A percentile compares a stretch with the other conserved stretches of the same genome.
phyloP scores from a whole-genome alignment of 2,797 vertebrate species.

The Rhynchonycteris naso region DNA sequence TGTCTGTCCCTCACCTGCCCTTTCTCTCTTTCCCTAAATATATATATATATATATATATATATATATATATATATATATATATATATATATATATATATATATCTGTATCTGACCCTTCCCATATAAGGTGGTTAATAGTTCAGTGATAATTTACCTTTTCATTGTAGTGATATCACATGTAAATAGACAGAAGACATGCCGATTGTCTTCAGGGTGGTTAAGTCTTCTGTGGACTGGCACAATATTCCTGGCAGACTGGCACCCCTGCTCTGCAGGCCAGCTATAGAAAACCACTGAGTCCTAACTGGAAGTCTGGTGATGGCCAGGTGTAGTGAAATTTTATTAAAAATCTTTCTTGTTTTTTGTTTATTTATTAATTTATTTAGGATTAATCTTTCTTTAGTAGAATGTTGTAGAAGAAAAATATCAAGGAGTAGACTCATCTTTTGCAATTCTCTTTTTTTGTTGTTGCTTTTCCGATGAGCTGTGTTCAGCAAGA shows the following conservation, averaged over 20 bases:
- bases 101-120: too few relatives aligned
- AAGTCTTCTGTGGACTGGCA: too few relatives aligned
- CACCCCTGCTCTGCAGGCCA: too few relatives aligned
- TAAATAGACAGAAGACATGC: conserved; percentile 40
- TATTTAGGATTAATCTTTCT: conserved; percentile 68
- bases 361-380: conserved; percentile 20
- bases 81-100: too few relatives aligned
- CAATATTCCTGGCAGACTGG: too few relatives aligned
- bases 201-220: conserved; percentile 48
- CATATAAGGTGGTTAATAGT: too few relatives aligned
- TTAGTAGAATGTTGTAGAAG: conserved; percentile 56
- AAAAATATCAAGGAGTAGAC: conserved; percentile 51
- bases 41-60: too few relatives aligned
- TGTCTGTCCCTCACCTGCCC: too few relatives aligned
- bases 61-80: too few relatives aligned
- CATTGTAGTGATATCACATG: conserved; percentile 42
- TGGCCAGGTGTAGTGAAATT: conserved; percentile 70
- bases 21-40: too few relatives aligned
- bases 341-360: conserved; percentile 67
- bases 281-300: not conserved
- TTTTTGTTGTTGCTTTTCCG: not conserved
- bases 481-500: not conserved
- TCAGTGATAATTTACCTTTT: conserved; percentile 55
- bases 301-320: conserved; percentile 61
- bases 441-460: not conserved